phyloP scores from a whole-genome alignment of 37 sponge, comb jelly and placozoan genomes.

The Dysidea cf. avara region DNA sequence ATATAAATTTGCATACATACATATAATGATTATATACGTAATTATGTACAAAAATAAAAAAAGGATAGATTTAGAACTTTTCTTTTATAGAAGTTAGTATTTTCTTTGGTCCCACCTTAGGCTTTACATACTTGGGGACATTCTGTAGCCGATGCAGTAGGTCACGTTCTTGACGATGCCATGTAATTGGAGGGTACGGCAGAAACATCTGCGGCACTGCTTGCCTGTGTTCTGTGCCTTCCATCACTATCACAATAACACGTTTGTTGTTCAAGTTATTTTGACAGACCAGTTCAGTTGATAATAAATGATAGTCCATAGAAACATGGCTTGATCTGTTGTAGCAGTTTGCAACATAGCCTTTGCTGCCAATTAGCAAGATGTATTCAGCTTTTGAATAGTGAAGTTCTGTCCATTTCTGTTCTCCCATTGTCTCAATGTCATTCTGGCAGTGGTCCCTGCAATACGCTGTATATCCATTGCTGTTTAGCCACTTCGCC shows the following conservation, averaged over 20 bases:
- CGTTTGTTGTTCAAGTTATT: constrained; percentile 22
- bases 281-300: constrained; percentile 8
- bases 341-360: constrained; percentile 7
- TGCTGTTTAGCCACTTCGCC: constrained; percentile 8
- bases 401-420: constrained; percentile 17
- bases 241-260: not conserved
- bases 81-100: not conserved
- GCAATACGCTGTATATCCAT: not conserved
- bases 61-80: not conserved
- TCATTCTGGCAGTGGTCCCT: not conserved
- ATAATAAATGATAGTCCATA: constrained; percentile 11
- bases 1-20: not conserved
- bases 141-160: constrained; percentile 3
- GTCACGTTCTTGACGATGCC: not conserved
- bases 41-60: not conserved
- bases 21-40: not conserved
- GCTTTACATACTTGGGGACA: constrained; percentile 8
- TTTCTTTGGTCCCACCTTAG: not conserved
- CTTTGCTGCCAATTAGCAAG: constrained; percentile 6
- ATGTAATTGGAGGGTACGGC: constrained; percentile 5
- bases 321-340: not conserved
- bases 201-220: constrained; percentile 9
- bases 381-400: constrained; percentile 5
- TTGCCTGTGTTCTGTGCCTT: no score
- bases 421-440: not conserved